A percentile compares a stretch with the other conserved stretches of the same genome.
phyloP scores from a whole-genome alignment of 2,113 vertebrate species.

The Motacilla tschutschensis region DNA sequence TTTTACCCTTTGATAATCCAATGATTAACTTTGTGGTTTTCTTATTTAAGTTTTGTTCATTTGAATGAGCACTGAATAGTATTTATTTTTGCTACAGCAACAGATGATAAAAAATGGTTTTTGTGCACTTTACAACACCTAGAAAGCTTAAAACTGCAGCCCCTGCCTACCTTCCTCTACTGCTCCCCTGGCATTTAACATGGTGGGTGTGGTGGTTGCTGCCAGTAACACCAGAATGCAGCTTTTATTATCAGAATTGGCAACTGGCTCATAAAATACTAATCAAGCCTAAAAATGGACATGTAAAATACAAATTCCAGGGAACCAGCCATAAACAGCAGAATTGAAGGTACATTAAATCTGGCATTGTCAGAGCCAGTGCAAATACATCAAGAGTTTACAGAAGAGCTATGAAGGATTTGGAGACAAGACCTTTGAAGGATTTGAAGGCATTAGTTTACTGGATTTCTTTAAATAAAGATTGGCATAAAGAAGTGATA shows the following conservation, averaged over 20 bases:
- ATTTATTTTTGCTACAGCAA: background rate
- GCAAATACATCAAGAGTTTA: background rate
- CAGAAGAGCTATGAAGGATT: background rate
- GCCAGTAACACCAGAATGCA: background rate
- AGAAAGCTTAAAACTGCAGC: background rate
- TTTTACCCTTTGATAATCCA: background rate
- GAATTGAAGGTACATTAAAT: background rate
- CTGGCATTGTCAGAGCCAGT: background rate
- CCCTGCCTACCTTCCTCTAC: background rate
- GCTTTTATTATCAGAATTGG: background rate
- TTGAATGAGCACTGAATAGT: background rate
- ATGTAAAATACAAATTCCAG: background rate
- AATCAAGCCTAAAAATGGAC: background rate
- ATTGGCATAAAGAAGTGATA: background rate
- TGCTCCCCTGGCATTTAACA: background rate
- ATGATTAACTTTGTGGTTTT: background rate
- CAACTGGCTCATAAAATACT: constrained; percentile 6
- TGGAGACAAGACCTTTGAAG: background rate
- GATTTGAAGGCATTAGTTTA: background rate
- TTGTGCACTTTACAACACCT: background rate
- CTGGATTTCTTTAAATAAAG: background rate
- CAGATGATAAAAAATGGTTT: background rate
- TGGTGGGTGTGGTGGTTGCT: accelerated
- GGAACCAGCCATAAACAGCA: background rate
- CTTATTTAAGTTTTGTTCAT: background rate